Base-by-base conservation (phyloP, 2,888 invertebrate genomes). In the Amphipoea lucens region DNA sequence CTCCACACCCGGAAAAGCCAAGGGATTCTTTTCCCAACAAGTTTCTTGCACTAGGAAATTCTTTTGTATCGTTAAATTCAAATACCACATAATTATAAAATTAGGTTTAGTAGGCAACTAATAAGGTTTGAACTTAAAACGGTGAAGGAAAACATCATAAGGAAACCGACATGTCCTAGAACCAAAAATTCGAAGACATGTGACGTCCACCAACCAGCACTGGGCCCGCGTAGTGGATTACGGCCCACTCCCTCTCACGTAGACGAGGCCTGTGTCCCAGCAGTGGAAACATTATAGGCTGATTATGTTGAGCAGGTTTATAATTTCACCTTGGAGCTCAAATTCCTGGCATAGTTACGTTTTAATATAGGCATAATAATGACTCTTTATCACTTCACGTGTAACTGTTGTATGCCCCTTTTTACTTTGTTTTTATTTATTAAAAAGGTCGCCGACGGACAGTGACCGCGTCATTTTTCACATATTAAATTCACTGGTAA, bases 401-500 rank as follows among this genome's bases (percentile, higher is more conserved):
- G 23, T 57, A n/a, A 57, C 23, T n/a, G 3, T 20, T 54, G 2
- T 7, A 23, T 23, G 20, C 54, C 7, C 20, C 0, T 9, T 7
- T 29, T 29, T 54, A 77, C 36, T 79, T 54, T n/a, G 4, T 45
- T 63, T 63, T 45, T n/a, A 63, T 81, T 63, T 57, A 23, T 29
- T 36, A 5, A 51, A 72, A 83, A 82, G 69, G 48, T 74, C 60
- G n/a, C 45, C 67, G 74, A 74, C 80, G 74, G 60, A 54, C 80
- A 67, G 36, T 69, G 51, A 51, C 73, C 73, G 70, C 29, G 60
- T 54, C 23, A 67, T 51, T 79, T 45, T 66, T 72, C 40, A 45
- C 48, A 73, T 63, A 54, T 84, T 79, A 68, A 80, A 80, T 83
- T 65, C 36, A 73, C 79, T 65, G 3, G 67, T 69, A 70, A 66